Conservation (phyloP, 2,113 vertebrate genomes). For the Pelusios castaneus region DNA sequence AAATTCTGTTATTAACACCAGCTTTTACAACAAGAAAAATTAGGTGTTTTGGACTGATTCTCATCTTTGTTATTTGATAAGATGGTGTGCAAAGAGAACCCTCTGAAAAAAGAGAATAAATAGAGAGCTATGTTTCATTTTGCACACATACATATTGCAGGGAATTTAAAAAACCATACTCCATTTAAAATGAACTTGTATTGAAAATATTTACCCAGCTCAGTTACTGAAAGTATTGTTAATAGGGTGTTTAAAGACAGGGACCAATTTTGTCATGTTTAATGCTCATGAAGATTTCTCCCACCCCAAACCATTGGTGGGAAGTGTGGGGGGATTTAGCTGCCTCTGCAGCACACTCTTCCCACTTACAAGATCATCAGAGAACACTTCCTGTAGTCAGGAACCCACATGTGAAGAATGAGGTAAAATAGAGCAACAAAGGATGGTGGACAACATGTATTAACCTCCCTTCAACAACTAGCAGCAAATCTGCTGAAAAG, state of each 20-base stretch:
- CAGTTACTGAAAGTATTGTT: background rate
- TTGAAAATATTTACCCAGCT: background rate
- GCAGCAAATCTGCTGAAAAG: background rate
- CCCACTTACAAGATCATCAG: background rate
- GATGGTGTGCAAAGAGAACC: slow-evolving; percentile 37
- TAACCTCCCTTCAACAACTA: background rate
- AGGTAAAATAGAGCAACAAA: background rate
- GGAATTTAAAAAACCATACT: background rate
- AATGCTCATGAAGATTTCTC: background rate
- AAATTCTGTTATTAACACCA: slow-evolving; percentile 56
- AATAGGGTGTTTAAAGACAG: background rate
- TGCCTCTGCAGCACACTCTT: background rate
- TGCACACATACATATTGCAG: background rate
- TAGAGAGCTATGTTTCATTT: background rate
- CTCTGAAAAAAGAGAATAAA: background rate
- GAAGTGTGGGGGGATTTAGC: background rate
- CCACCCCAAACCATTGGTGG: background rate
- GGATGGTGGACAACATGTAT: background rate
- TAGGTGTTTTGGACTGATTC: background rate
- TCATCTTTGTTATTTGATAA: slow-evolving; percentile 27
- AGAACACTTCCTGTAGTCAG: background rate
- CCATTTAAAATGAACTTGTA: background rate
- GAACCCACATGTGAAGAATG: background rate
- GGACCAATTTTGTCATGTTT: background rate
- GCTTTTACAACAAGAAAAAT: slow-evolving; percentile 36